Evolutionary conservation across 2,113 vertebrate species (phyloP), one percentile per base, ranked within the genome.

Genomic region (Centropus bengalensis): DNA sequence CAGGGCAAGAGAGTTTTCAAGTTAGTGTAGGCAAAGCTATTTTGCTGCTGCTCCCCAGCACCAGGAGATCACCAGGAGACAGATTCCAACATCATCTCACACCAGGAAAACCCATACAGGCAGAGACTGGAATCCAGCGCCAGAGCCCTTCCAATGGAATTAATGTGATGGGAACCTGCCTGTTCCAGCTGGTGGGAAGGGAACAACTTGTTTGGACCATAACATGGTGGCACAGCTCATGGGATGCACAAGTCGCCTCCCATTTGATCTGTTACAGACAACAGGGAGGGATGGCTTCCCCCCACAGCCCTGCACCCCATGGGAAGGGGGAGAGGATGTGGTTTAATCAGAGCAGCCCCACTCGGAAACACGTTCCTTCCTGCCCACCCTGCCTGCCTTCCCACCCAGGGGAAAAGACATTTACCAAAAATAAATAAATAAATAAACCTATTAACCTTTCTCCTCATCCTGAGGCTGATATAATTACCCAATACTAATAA

Each of bases 401-500:
- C 93, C 78, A 63, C 94, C 73, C 59, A 3, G 28, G 88, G 89
- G 94, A 97, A 95, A 92, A 97, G 95, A 91, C 94, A 95, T 95
- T 96, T 96, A 93, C 69, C 38, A 51, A 12, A 97, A 95, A 96
- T 88, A 95, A 95, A 95, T 96, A 94, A 95, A 94, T 95, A 95
- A 93, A 90, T 71, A 88, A 86, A 69, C 66, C 78, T 70, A 96
- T 96, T 97, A 97, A 97, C 94, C 96, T 97, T 97, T 97, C 94
- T 97, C 91, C 92, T 97, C 95, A 97, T 97, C 94, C 95, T 96
- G 95, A 96, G 11, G 79, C 88, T 96, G 94, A 93, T 96, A 93
- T 96, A 97, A 97, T 97, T 97, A 96, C 89, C 80, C 89, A 96
- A 97, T 96, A 96, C 93, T 97, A 97, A 97, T 97, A 97, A 97